These are phyloP conservation scores for Pampusana beccarii DNA, from an alignment of 2,113 vertebrate genomes.

Conservation along the genomic window DNA sequence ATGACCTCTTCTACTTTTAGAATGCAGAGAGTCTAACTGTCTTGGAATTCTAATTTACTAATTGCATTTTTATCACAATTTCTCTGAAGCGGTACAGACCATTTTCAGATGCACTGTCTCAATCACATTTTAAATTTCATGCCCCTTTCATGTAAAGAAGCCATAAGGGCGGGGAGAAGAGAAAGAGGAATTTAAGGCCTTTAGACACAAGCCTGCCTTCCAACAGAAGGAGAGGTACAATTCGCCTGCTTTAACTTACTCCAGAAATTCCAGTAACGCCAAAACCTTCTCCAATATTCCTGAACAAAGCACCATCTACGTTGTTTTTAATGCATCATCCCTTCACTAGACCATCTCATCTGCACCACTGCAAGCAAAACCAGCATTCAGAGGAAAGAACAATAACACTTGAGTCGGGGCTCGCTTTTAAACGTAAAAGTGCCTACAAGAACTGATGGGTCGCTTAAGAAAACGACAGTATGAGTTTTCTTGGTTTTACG, in stretches of 20 bases:
- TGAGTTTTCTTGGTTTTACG: neutral
- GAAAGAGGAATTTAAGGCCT: neutral
- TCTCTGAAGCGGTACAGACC: neutral
- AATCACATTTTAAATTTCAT: neutral
- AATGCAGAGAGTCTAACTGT: neutral
- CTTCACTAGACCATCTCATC: neutral
- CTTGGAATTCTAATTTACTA: neutral
- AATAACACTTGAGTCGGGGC: neutral
- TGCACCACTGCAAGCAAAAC: neutral
- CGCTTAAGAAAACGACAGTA: neutral
- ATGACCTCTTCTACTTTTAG: neutral
- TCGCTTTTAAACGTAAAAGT: neutral
- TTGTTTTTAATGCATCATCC: neutral
- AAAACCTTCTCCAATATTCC: neutral
- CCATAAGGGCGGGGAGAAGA: rapidly evolving
- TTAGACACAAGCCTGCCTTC: neutral
- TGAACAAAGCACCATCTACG: rapidly evolving
- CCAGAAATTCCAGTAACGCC: neutral
- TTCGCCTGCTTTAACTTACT: neutral
- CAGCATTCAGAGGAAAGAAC: neutral
- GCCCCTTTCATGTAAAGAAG: neutral
- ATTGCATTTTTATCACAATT: neutral
- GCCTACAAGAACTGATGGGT: neutral
- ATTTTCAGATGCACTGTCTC: neutral
- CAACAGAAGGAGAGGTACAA: neutral